These are phyloP conservation scores for Chloroceryle inda DNA, from an alignment of 2,797 vertebrate genomes.

Conservation along the genomic window DNA sequence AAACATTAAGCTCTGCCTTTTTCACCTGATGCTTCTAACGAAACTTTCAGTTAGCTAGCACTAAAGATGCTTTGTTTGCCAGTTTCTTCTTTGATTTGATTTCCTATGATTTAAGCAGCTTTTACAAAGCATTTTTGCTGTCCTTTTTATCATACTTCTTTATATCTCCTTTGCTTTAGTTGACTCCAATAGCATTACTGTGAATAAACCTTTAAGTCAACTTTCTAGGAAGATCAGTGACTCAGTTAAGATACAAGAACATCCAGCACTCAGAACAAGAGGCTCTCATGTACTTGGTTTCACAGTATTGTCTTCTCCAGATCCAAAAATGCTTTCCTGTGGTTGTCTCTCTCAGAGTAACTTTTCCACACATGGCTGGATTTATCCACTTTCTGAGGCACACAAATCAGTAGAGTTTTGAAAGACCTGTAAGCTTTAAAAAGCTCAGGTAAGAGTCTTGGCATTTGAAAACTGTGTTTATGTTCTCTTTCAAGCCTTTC, in stretches of 20 bases:
- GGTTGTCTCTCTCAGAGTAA: background rate
- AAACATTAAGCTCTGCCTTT: background rate
- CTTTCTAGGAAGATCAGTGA: background rate
- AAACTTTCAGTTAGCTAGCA: background rate
- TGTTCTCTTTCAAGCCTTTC: background rate
- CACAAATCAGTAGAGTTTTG: background rate
- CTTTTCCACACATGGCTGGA: background rate
- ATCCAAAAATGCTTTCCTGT: background rate
- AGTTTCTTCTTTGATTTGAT: background rate
- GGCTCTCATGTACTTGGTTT: background rate
- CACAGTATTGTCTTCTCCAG: background rate
- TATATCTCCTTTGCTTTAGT: background rate
- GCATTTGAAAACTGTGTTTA: background rate
- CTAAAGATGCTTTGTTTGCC: background rate
- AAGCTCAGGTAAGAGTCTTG: background rate
- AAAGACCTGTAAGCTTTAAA: background rate
- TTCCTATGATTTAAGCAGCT: background rate
- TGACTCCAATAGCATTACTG: background rate
- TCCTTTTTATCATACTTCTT: background rate
- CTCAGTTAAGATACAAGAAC: background rate
- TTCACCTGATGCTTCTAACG: background rate
- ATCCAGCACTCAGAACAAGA: background rate
- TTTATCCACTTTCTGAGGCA: background rate
- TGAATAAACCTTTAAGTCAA: background rate
- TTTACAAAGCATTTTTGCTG: background rate